These are phyloP conservation scores for Pteropus alecto DNA, from an alignment of 2,113 vertebrate genomes.

Conservation along the genomic window DNA sequence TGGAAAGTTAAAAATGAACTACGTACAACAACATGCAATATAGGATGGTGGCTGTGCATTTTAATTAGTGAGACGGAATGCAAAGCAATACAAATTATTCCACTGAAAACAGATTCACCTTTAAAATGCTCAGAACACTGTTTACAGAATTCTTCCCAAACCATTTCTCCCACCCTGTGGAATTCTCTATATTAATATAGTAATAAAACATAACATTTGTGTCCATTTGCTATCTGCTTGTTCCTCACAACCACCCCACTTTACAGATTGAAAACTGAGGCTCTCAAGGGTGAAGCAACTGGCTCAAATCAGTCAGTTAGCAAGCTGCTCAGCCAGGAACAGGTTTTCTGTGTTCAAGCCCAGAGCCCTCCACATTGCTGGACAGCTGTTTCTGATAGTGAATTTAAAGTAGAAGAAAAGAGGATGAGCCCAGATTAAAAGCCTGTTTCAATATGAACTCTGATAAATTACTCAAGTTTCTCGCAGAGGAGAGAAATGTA, in stretches of 20 bases:
- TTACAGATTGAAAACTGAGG: slow-evolving; percentile 19
- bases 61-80: slow-evolving; percentile 64
- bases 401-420: neutral
- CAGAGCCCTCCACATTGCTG: neutral
- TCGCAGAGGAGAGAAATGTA: neutral
- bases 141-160: slow-evolving; percentile 45
- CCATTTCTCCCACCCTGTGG: neutral
- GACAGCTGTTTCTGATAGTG: neutral
- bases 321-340: neutral
- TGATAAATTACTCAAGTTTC: neutral
- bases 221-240: neutral
- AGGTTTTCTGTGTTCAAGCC: neutral
- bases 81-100: slow-evolving; percentile 57
- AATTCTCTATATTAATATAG: neutral
- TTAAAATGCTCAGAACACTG: slow-evolving; percentile 57
- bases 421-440: neutral
- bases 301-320: neutral
- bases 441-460: neutral
- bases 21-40: slow-evolving; percentile 18
- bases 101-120: slow-evolving; percentile 54
- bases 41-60: slow-evolving; percentile 24
- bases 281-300: neutral
- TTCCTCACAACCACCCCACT: neutral
- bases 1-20: slow-evolving; percentile 60
- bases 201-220: neutral